Evolutionary conservation across 2,113 vertebrate genomes (phyloP), one percentile per base, ranked within the genome.

Genomic region (Corythaeola cristata): DNA sequence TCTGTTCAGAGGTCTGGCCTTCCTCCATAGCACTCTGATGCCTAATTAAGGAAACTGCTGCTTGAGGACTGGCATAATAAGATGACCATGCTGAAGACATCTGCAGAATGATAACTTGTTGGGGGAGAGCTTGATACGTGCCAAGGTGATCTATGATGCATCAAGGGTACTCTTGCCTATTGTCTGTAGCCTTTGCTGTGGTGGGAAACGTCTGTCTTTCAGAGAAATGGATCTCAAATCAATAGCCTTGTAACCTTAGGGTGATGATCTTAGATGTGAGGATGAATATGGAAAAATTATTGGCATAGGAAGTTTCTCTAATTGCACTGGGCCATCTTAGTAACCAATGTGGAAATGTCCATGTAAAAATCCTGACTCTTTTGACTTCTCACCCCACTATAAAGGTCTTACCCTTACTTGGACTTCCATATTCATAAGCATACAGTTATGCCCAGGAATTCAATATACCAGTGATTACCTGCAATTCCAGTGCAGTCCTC

Each of bases 221-320:
- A 91, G 67, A 89, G 62, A 92, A 87, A 82, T 6, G n/a, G 71
- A 74, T 93, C 47, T 66, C 62, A 85, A 71, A 94, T 96, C 85
- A 87, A 89, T 93, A 94, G 68, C 23, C 68, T 82, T 96, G 23
- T 81, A 72, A 91, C 90, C 55, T 83, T 68, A 79, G 63, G 76
- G 71, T 58, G 35, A 67, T 84, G 58, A 75, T 84, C 41, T 63
- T 67, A 60, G 58, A 50, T 45, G 39, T 85, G 52, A 49, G 33
- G 78, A 90, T 85, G 75, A 85, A 93, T 88, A 94, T 75, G 83
- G 83, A 92, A 90, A 89, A 74, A 71, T 19, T 87, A 81, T 63
- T 55, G 33, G 75, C 60, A 27, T 62, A 56, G 71, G 56, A 28
- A 11, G 28, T 78, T 60, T 80, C 53, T 89, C 26, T 81, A 56